Evolutionary conservation across 1,140 invertebrate genomes (phyloP), one percentile per base, ranked within the genome.

Genomic region (Drosophila takahashii): DNA sequence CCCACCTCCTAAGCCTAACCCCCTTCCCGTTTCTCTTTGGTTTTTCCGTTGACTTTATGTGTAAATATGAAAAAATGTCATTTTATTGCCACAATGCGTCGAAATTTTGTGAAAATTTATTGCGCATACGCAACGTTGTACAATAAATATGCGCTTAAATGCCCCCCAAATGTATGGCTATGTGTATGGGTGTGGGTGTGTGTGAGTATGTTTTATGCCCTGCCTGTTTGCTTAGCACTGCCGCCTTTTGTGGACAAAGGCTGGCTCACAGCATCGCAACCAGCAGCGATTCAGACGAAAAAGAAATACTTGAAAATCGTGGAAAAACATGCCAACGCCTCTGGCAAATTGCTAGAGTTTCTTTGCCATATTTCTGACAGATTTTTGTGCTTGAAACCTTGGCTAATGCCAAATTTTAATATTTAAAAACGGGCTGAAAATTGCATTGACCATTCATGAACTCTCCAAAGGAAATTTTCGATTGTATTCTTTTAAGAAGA

Each of bases 1-100:
- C 7, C 22, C 22, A 22, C 47, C 56, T n/a, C 11, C 26, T 56
- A 62, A 57, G 41, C 57, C 74, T 59, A 72, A 32, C 13, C 42
- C 39, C 42, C 39, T 37, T 64, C 37, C 42, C 61, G 27, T 29
- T 39, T 10, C 39, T 27, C 36, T 9, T 26, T 27, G 16, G 42
- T 10, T 37, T 13, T 13, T 36, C 65, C 83, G 50, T 76, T 89
- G 84, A 89, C 83, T 87, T 89, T 83, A 89, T 89, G 84, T 89
- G 84, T 84, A 89, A 89, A 89, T 89, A 89, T 89, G 84, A 89
- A 89, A 89, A 89, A 89, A 89, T 89, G 72, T 72, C 84, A 89
- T 89, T 89, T 87, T 84, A 89, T 89, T 89, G 84, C 84, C 80
- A 89, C 84, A 89, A 84, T 83, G 79, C 84, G 79, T 89, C 69